phyloP scores from a whole-genome alignment of 2,888 invertebrate species.

The Pseudeuparius sepicola region DNA sequence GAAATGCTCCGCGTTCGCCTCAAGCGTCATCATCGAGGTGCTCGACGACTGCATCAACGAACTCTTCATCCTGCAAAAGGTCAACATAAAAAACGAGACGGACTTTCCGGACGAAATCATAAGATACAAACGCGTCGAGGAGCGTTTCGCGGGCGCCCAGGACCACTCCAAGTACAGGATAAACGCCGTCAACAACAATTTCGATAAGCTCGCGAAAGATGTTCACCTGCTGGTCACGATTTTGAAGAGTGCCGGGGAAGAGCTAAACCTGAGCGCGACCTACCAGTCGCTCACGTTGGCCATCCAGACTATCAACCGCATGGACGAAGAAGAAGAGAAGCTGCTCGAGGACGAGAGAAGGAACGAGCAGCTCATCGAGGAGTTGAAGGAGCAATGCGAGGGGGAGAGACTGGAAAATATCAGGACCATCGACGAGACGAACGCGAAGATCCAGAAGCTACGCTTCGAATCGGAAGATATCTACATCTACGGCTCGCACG shows the following conservation, averaged over 20 bases:
- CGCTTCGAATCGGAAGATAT: constrained; percentile 24
- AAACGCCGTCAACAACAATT: constrained; percentile 19
- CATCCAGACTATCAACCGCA: constrained; percentile 15
- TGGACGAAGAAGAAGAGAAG: constrained; percentile 21
- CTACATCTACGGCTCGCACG: constrained; percentile 18
- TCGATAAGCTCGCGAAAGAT: constrained; percentile 26
- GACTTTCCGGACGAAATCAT: no score
- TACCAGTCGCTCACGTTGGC: constrained; percentile 12
- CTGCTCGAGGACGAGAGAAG: constrained; percentile 19
- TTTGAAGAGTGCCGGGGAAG: background rate
- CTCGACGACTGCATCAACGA: constrained; percentile 24
- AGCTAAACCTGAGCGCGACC: constrained; percentile 9
- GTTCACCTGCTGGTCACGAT: constrained; percentile 15
- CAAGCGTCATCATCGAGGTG: constrained; percentile 12
- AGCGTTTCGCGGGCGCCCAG: constrained; percentile 24
- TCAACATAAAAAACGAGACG: constrained; percentile 21
- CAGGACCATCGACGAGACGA: constrained; percentile 22
- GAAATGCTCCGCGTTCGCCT: no score
- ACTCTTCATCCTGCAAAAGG: constrained; percentile 22
- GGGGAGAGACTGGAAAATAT: constrained; percentile 22
- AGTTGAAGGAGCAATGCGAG: constrained; percentile 19
- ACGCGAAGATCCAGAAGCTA: constrained; percentile 23
- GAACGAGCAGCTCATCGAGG: constrained; percentile 20
- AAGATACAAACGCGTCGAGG: constrained; percentile 18
- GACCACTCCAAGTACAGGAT: constrained; percentile 23